A percentile compares a stretch with the other conserved stretches of the same genome.
Conservation (phyloP, 2,888 invertebrate genomes). For the Entomobrya proxima region DNA sequence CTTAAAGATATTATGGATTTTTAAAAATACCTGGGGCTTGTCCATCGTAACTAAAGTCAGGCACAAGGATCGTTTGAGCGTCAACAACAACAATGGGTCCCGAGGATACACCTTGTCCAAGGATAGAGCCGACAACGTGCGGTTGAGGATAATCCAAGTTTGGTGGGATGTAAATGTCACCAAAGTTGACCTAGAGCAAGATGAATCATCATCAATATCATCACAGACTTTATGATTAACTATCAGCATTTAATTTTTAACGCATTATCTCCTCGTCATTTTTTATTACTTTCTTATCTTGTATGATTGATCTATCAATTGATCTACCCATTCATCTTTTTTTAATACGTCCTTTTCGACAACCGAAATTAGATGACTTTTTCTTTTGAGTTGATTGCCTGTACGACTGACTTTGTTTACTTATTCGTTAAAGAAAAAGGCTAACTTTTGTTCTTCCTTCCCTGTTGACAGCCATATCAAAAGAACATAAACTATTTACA, state of each 20-base stretch:
- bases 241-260: not conserved
- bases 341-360: not conserved
- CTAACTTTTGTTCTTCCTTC: not conserved
- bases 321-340: slow-evolving; percentile 7
- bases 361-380: not conserved
- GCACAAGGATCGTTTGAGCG: slow-evolving; percentile 93
- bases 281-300: slow-evolving; percentile 10
- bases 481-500: slow-evolving; percentile 28
- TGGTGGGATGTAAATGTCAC: slow-evolving; percentile 88
- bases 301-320: slow-evolving; percentile 43
- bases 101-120: slow-evolving; percentile 86
- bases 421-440: not conserved
- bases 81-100: slow-evolving; percentile 93
- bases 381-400: not conserved
- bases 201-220: slow-evolving; percentile 2
- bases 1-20: not conserved
- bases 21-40: slow-evolving; percentile 94
- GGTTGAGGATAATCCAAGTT: slow-evolving; percentile 89
- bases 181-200: slow-evolving; percentile 87
- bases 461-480: slow-evolving; percentile 13
- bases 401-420: slow-evolving; percentile 22
- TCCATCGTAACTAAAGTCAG: slow-evolving; percentile 94
- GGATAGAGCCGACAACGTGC: slow-evolving; percentile 86
- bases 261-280: not conserved
- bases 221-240: not conserved